Evolutionary conservation across 2,113 vertebrate genomes (phyloP).

Genomic region (Canis aureus): DNA sequence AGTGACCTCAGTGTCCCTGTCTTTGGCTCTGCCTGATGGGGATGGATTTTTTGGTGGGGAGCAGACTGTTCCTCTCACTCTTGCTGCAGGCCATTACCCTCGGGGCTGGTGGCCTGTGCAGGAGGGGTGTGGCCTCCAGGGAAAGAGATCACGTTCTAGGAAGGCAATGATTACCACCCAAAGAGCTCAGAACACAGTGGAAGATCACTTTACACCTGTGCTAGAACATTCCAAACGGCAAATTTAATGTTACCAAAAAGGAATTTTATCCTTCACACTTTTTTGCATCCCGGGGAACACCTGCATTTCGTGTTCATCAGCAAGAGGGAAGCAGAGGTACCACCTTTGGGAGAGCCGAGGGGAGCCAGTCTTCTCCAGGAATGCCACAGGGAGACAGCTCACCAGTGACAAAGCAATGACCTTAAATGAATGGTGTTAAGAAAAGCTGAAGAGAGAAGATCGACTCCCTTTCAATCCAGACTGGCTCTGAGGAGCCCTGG

Average conservation of each 20-base stretch:
- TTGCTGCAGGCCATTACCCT: neutral
- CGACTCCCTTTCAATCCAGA: neutral
- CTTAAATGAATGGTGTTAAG: neutral
- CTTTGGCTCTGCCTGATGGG: neutral
- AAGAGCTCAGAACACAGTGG: neutral
- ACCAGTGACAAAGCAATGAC: neutral
- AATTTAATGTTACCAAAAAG: neutral
- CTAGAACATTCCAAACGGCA: neutral
- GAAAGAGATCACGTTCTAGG: neutral
- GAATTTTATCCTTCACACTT: neutral
- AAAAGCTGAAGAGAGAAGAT: neutral
- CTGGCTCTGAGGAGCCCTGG: neutral
- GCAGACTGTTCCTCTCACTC: neutral
- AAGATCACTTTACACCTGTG: neutral
- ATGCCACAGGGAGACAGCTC: accelerated
- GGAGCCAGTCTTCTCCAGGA: accelerated
- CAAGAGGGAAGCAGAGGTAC: neutral
- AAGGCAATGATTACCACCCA: neutral
- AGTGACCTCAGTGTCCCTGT: neutral
- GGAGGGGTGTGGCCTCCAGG: neutral
- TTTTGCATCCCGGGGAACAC: neutral
- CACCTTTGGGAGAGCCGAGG: accelerated
- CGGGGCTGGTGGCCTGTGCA: neutral
- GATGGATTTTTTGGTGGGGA: neutral
- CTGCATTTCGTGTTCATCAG: neutral